Conservation (phyloP, 2,888 invertebrate species). For the Metalampra italica region DNA sequence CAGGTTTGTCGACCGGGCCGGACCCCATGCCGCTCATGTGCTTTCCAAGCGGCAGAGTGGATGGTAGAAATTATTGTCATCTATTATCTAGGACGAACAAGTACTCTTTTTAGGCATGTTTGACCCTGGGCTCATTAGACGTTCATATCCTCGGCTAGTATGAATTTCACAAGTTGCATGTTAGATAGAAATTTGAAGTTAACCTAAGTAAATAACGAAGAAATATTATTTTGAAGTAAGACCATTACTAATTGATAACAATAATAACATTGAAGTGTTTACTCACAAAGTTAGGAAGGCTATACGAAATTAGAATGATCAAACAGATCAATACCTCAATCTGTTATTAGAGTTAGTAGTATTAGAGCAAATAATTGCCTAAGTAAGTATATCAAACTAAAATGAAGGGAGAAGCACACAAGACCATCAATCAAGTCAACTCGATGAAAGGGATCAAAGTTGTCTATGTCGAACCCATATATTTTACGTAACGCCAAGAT, state of each 20-base stretch:
- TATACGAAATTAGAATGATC: background rate
- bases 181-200: too few relatives aligned
- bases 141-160: too few relatives aligned
- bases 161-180: too few relatives aligned
- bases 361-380: slow-evolving; percentile 2
- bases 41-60: slow-evolving; percentile 13
- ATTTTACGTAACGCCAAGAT: slow-evolving; percentile 23
- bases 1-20: slow-evolving; percentile 46
- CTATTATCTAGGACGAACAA: background rate
- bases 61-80: background rate
- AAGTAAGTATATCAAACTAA: slow-evolving; percentile 1
- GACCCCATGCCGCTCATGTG: slow-evolving; percentile 25
- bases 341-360: background rate
- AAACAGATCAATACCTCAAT: background rate
- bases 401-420: slow-evolving; percentile 6
- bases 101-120: too few relatives aligned
- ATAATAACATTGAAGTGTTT: too few relatives aligned
- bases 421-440: slow-evolving; percentile 34
- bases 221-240: too few relatives aligned
- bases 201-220: too few relatives aligned
- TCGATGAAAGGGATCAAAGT: slow-evolving; percentile 32
- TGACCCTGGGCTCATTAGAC: too few relatives aligned
- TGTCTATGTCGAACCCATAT: slow-evolving; percentile 33
- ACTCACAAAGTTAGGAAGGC: too few relatives aligned
- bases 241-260: too few relatives aligned